Evolutionary conservation across 2,113 vertebrate genomes (phyloP), one percentile per base, ranked within the genome.

Genomic region (Dipodomys stephensi): DNA sequence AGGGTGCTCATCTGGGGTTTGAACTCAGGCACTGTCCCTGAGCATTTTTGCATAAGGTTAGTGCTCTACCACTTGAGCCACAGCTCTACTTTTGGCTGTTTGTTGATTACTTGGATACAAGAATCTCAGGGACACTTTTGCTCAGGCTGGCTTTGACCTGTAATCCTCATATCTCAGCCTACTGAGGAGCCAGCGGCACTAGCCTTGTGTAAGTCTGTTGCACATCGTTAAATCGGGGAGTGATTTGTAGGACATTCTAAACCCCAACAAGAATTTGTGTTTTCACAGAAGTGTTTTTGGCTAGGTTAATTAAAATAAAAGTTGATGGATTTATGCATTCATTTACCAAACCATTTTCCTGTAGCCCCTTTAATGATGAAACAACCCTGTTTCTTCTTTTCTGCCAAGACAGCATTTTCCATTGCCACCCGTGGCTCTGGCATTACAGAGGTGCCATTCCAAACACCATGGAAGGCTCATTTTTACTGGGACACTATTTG

Each of bases 231-330:
- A 97, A 96, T 97, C 95, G 90, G 62, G 53, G 73, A 96, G 76
- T 96, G 97, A 97, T 97, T 97, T 98, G 96, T 91, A 91, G 25
- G 86, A 95, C 94, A 97, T 96, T 93, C 92, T 96, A 96, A 98
- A 95, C 71, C 90, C 90, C 85, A 90, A 95, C 86, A 94, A 88
- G 92, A 28, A 88, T 95, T 97, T 94, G 82, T 94, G 91, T 95
- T 96, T 96, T 86, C 95, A 94, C 91, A 95, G 19, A 83, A 96
- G 18, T 93, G 73, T 93, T 98, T 97, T 97, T 97, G 94, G 90
- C 96, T 95, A 79, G 79, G 83, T 73, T 97, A 98, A 97, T 97
- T 97, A 96, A 98, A 97, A 93, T 97, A 96, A 97, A 98, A 97
- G 74, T 93, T 96, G 97, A 97, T 81, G 96, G 95, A 97, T 98